phyloP scores from a whole-genome alignment of 2,888 invertebrate species.

The Drosophila macrospina region DNA sequence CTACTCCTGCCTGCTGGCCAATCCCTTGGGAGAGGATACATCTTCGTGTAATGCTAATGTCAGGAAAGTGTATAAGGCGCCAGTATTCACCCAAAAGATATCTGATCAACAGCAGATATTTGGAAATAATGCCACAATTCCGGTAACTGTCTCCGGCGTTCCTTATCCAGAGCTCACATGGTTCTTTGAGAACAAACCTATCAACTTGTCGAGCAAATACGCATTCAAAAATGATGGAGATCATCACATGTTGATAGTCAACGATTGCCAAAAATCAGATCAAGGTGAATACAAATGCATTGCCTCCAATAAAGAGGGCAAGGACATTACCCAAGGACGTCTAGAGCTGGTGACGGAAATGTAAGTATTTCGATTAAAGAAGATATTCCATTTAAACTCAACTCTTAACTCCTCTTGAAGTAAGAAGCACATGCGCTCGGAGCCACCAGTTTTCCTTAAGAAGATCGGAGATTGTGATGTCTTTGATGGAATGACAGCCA shows the following conservation, averaged over 20 bases:
- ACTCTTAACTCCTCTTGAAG: conserved; percentile 84
- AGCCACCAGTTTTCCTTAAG: conserved; percentile 95
- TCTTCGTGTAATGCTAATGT: conserved; percentile 90
- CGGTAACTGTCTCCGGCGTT: conserved; percentile 92
- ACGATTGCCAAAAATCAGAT: conserved; percentile 89
- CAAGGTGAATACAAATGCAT: conserved; percentile 91
- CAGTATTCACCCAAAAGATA: conserved; percentile 90
- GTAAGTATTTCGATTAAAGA: conserved; percentile 86
- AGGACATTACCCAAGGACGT: conserved; percentile 90
- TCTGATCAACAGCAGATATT: conserved; percentile 88
- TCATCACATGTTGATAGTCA: conserved; percentile 90
- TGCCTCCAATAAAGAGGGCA: conserved; percentile 92
- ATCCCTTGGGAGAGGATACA: conserved; percentile 91
- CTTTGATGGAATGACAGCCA: conserved; percentile 94
- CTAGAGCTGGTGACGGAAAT: conserved; percentile 93
- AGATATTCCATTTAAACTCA: neutral
- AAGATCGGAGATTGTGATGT: conserved; percentile 95
- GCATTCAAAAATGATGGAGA: conserved; percentile 92
- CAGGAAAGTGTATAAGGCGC: conserved; percentile 92
- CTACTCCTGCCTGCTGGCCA: conserved; percentile 91
- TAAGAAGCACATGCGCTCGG: conserved; percentile 90
- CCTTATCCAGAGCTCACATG: conserved; percentile 94
- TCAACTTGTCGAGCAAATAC: conserved; percentile 90
- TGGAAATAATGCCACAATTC: conserved; percentile 92
- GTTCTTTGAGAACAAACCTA: conserved; percentile 92